Conservation (phyloP, 2,797 vertebrate genomes). For the Potorous gilbertii region DNA sequence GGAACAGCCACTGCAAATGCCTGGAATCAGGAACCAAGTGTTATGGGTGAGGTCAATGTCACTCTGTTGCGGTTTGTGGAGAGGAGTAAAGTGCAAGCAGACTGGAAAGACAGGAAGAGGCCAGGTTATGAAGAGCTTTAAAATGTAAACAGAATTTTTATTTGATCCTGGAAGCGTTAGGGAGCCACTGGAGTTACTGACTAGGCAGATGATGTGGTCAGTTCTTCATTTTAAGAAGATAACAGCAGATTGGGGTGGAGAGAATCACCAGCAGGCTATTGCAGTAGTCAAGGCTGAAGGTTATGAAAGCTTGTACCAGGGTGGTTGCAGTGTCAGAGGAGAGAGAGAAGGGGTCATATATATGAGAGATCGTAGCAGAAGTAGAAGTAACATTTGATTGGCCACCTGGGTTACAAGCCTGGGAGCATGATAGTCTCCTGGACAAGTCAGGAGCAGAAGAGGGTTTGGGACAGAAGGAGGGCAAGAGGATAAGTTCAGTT, state of each 20-base stretch:
- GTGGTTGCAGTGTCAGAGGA: background rate
- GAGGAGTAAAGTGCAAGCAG: too few relatives aligned
- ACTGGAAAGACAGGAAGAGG: background rate
- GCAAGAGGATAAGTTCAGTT: background rate
- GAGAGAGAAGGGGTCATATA: too few relatives aligned
- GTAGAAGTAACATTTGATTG: background rate
- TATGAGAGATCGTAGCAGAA: background rate
- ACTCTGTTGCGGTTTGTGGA: background rate
- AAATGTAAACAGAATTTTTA: background rate
- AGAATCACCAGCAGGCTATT: background rate
- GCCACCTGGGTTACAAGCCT: background rate
- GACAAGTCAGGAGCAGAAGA: background rate
- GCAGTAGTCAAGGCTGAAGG: background rate
- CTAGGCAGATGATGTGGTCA: background rate
- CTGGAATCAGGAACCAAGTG: too few relatives aligned
- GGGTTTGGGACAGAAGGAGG: background rate
- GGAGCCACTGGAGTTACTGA: background rate
- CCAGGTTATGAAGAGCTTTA: background rate
- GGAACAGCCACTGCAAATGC: too few relatives aligned
- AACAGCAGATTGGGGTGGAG: background rate
- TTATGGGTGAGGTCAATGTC: too few relatives aligned
- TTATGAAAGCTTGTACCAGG: background rate
- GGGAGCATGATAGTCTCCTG: too few relatives aligned
- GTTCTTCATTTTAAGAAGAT: too few relatives aligned
- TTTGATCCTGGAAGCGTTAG: background rate